Evolutionary conservation across 2,888 invertebrate genomes (phyloP).

Genomic region (Andrena bicolor): DNA sequence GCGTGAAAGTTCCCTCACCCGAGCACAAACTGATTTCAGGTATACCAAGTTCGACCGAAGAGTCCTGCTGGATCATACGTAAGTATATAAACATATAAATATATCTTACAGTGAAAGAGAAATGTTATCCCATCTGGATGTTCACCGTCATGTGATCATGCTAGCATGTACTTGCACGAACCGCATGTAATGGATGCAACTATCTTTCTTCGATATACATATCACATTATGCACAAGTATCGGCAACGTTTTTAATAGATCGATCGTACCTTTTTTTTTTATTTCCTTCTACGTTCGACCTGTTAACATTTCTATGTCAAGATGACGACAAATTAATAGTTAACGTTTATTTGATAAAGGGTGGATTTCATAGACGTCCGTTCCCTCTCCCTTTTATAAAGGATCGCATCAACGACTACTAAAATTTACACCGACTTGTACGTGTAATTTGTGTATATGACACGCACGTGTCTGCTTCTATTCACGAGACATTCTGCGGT

Average conservation of each 20-base stretch:
- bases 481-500: background rate
- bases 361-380: slow-evolving; percentile 81
- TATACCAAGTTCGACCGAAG: slow-evolving; percentile 73
- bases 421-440: slow-evolving; percentile 78
- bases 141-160: background rate
- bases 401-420: slow-evolving; percentile 82
- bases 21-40: slow-evolving; percentile 54
- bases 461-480: slow-evolving; percentile 17
- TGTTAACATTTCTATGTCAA: background rate
- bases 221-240: slow-evolving; percentile 1
- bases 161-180: slow-evolving; percentile 37
- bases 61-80: slow-evolving; percentile 78
- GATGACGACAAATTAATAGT: slow-evolving; percentile 43
- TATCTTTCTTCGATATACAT: background rate
- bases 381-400: slow-evolving; percentile 83
- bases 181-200: background rate
- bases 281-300: background rate
- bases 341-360: slow-evolving; percentile 80
- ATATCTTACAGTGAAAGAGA: background rate
- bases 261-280: background rate
- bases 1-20: background rate
- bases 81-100: slow-evolving; percentile 56
- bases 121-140: background rate
- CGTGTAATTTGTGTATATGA: slow-evolving; percentile 63
- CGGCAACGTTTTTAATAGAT: background rate